Percentiles rank a stretch among this genome's conserved stretches.
phyloP scores from a whole-genome alignment of 2,888 invertebrate species.

The Trilocha varians region DNA sequence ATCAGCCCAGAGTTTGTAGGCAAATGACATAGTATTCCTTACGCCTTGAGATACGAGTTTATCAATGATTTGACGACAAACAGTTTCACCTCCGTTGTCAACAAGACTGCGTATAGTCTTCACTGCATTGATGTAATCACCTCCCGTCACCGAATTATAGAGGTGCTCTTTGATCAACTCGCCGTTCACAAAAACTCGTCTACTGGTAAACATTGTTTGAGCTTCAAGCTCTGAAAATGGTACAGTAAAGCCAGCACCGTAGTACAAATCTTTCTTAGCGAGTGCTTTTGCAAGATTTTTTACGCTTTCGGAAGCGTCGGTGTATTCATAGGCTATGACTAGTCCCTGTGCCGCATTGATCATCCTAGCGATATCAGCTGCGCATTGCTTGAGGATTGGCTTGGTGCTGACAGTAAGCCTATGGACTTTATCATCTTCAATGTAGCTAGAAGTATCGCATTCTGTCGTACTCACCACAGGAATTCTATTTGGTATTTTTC shows the following conservation, averaged over 20 bases:
- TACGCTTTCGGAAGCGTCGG: conserved; percentile 1
- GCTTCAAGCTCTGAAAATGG: no score
- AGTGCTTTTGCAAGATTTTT: neutral
- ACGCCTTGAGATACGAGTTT: conserved; percentile 17
- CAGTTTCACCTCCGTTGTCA: conserved; percentile 8
- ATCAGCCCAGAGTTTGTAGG: no score
- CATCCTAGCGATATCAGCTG: no score
- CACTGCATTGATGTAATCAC: conserved; percentile 21
- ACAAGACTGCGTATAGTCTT: conserved; percentile 17
- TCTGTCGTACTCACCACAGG: no score
- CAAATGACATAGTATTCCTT: conserved; percentile 18
- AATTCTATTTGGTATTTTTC: no score
- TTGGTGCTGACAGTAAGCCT: no score
- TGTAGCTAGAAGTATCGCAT: no score
- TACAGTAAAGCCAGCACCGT: conserved; percentile 19
- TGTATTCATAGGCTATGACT: neutral
- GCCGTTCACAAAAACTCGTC: conserved; percentile 22
- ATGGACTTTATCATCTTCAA: no score
- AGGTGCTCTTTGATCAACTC: conserved; percentile 17
- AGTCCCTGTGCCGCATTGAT: no score
- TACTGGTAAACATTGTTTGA: conserved; percentile 22
- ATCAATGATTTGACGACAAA: conserved; percentile 15
- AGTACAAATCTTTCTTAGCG: conserved; percentile 17
- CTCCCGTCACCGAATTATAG: conserved; percentile 13
- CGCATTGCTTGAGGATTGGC: no score